Base-by-base conservation (phyloP, 1,140 invertebrate species). In the Euwallacea fornicatus region DNA sequence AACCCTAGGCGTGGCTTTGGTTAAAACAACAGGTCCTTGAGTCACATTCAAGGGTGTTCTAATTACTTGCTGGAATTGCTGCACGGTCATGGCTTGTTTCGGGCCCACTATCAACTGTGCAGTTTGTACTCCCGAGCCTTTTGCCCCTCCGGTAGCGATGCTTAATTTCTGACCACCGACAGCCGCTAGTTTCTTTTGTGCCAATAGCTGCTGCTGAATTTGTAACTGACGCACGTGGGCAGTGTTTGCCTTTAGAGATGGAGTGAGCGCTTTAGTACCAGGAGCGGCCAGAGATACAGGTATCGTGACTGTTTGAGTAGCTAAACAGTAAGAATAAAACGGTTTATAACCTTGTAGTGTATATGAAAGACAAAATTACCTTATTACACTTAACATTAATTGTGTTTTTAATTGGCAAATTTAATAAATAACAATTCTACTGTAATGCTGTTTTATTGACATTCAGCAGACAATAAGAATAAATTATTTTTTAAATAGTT, bases 61-160 rank as follows among this genome's bases (percentile, higher is more conserved):
- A 78, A 92, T 89, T 15, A 91, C 89, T 77, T 92, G 90, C 70
- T 91, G 90, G 42, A 93, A 85, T 75, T 93, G 91, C 75, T 93
- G 91, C 58, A 93, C 86, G 0, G 89, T 91, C 80, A 91, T 87
- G 2, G 88, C 86, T 11, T 86, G 83, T 79, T 92, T 91, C 72
- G 83, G 60, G 82, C 86, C 78, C 2, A 91, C 87, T 41, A 91
- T 88, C 9, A 89, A 74, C 70, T 88, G 88, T 7, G 86, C 83
- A 9, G 86, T 83, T 54, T 83, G 85, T 7, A 87, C 83, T 0
- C 84, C 86, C 0, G 84, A 85, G 76, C 86, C 85, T 2, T 79
- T 81, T 11, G 82, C 73, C 9, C 72, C 75, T 42, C 81, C 79
- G 50, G 83, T 80, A 0, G 82, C 78, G 0, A 82, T 82, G 41